Percentiles rank a stretch among this genome's conserved stretches.
Conservation (phyloP, 2,888 invertebrate genomes). For the Catocala fraxini region DNA sequence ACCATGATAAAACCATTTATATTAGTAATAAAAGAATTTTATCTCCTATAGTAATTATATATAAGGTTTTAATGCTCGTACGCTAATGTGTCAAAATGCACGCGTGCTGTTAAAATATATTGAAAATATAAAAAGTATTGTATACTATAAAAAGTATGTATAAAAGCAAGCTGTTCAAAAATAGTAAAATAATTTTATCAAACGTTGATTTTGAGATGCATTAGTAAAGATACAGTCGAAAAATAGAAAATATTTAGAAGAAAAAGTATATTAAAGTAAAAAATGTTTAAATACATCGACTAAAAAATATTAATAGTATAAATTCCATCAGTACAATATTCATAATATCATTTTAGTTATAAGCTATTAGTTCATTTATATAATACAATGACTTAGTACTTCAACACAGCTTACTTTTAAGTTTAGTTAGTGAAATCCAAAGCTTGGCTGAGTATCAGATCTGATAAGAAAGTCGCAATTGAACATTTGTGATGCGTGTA, state of each 20-base stretch:
- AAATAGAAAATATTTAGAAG: slow-evolving; percentile 48
- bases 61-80: slow-evolving; percentile 79
- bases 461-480: slow-evolving; percentile 23
- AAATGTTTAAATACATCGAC: slow-evolving; percentile 51
- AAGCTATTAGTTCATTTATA: slow-evolving; percentile 49
- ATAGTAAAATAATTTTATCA: slow-evolving; percentile 48
- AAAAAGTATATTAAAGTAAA: slow-evolving; percentile 43
- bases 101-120: slow-evolving; percentile 74
- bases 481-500: slow-evolving; percentile 27
- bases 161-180: slow-evolving; percentile 58
- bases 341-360: slow-evolving; percentile 65
- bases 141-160: slow-evolving; percentile 54
- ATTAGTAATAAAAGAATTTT: slow-evolving; percentile 76
- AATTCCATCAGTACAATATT: slow-evolving; percentile 60
- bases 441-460: slow-evolving; percentile 37
- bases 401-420: slow-evolving; percentile 14
- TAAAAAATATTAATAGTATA: slow-evolving; percentile 44
- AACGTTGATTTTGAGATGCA: slow-evolving; percentile 58
- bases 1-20: slow-evolving; percentile 67
- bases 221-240: slow-evolving; percentile 43
- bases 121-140: slow-evolving; percentile 58
- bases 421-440: slow-evolving; percentile 21
- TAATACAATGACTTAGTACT: slow-evolving; percentile 18
- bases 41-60: slow-evolving; percentile 72
- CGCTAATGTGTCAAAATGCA: slow-evolving; percentile 83